phyloP scores from a whole-genome alignment of 2,113 vertebrate genomes.

The Callocephalon fimbriatum region DNA sequence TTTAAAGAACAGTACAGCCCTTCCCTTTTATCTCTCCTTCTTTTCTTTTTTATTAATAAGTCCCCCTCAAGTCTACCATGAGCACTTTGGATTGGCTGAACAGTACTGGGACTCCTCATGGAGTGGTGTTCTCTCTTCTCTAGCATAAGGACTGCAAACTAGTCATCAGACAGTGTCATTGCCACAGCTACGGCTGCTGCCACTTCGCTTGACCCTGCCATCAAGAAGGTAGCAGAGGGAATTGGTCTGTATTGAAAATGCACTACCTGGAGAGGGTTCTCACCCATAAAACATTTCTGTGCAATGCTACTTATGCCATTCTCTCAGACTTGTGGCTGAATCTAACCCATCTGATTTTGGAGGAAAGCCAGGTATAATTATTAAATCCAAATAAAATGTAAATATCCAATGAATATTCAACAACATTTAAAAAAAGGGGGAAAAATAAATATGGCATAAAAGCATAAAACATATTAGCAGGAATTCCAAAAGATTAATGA shows the following conservation, averaged over 20 bases:
- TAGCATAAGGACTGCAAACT: background rate
- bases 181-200: background rate
- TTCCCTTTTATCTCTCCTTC: background rate
- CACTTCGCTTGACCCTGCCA: background rate
- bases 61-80: background rate
- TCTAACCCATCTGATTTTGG: background rate
- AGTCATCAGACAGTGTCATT: background rate
- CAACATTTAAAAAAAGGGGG: background rate
- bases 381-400: background rate
- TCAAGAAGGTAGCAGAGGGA: background rate
- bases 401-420: background rate
- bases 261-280: background rate
- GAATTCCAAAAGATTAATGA: background rate
- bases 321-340: background rate
- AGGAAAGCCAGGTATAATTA: background rate
- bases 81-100: background rate
- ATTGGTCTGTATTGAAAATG: fast-evolving
- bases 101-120: background rate
- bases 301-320: background rate
- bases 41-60: background rate
- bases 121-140: background rate
- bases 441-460: background rate
- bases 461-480: background rate
- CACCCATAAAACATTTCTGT: background rate
- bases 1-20: background rate